Evolutionary conservation across 2,113 vertebrate species (phyloP), one percentile per base, ranked within the genome.

Genomic region (Alosa alosa): DNA sequence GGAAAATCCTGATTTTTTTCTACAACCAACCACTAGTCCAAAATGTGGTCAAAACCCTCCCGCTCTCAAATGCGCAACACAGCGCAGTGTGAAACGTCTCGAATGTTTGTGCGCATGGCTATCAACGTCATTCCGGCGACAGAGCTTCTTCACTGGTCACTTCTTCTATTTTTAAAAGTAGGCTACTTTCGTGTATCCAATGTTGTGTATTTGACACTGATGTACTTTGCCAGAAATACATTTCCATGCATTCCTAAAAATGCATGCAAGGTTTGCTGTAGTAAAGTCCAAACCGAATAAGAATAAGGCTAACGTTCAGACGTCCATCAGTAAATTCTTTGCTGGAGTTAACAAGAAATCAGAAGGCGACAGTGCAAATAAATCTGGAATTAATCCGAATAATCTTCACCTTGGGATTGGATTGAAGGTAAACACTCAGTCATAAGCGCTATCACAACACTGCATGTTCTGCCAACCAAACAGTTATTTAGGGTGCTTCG

Each of bases 311-410:
- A 88, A 17, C 0, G 45, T 72, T 5, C 94, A 95, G 89, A 87
- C 92, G 47, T 94, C 96, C 84, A 92, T 97, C 0, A 98, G 97
- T 92, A 93, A 92, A 78, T 98, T 97, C 90, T 95, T 95, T 31
- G 88, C 86, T 39, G 89, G 87, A 17, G 0, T 47, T 68, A 91
- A 83, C 83, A 85, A 91, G 87, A 83, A 83, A 68, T 75, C 39
- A 47, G 78, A 50, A 15, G 52, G 85, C 13, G 83, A 49, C 44
- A 47, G 13, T 46, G 52, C n/a, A 81, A 81, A 82, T 49, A 84
- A 84, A 4, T 25, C 55, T 2, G 83, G 87, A 85, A 90, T 85
- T 83, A 90, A 88, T 15, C 75, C 46, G n/a, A n/a, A 47, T 49
- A 87, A 87, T 55, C 25, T 31, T 36, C 82, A 25, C 3, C 87